Percentiles rank a stretch among this genome's conserved stretches.
phyloP scores from a whole-genome alignment of 2,888 invertebrate genomes.

The Plebejus argus region DNA sequence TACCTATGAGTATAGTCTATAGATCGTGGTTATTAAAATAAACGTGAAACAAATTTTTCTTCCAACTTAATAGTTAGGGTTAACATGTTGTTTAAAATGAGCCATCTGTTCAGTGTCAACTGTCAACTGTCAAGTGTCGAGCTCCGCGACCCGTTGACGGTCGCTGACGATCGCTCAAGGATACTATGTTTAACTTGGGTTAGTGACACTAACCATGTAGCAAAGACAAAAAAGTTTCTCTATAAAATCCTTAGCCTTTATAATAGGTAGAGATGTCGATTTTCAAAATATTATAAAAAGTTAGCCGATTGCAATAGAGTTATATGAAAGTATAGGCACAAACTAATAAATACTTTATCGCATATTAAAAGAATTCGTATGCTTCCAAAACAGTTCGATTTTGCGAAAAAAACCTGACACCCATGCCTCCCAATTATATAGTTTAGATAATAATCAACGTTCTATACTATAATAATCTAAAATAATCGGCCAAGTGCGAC shows the following conservation, averaged over 20 bases:
- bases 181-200: conserved; percentile 37
- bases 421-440: too few species aligned
- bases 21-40: neutral
- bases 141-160: conserved; percentile 62
- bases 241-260: neutral
- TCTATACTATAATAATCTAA: too few species aligned
- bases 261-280: too few species aligned
- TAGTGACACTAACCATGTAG: conserved; percentile 9
- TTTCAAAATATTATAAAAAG: too few species aligned
- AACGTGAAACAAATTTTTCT: neutral
- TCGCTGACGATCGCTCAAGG: conserved; percentile 41
- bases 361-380: too few species aligned
- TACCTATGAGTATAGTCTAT: neutral
- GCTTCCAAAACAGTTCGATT: too few species aligned
- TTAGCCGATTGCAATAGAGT: too few species aligned
- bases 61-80: neutral
- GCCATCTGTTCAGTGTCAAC: conserved; percentile 68
- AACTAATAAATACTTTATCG: too few species aligned
- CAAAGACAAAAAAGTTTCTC: neutral
- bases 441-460: too few species aligned
- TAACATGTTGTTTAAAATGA: conserved; percentile 55
- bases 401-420: too few species aligned
- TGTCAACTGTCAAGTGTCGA: conserved; percentile 58
- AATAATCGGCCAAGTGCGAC: too few species aligned
- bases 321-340: too few species aligned